These are phyloP conservation scores for Polyodon spathula DNA, from an alignment of 2,113 vertebrate genomes.

Conservation along the genomic window DNA sequence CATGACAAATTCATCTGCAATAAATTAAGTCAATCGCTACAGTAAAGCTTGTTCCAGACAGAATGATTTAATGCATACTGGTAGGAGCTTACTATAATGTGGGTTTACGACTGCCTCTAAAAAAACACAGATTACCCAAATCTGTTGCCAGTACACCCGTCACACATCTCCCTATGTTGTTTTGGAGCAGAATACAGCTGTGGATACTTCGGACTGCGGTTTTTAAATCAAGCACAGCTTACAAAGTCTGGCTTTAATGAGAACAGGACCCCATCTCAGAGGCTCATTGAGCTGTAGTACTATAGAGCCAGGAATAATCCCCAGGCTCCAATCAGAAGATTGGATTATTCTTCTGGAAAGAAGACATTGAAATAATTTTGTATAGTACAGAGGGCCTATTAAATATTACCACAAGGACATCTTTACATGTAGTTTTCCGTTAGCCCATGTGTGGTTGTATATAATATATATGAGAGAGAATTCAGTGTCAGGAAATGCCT, in stretches of 20 bases:
- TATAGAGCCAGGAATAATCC: slow-evolving; percentile 1
- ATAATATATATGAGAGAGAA: too few relatives aligned
- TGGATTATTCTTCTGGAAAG: neutral
- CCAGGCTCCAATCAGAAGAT: neutral
- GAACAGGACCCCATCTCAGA: neutral
- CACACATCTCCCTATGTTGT: neutral
- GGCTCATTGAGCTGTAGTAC: neutral
- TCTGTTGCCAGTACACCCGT: neutral
- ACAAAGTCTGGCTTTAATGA: neutral
- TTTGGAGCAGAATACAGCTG: neutral
- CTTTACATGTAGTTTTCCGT: neutral
- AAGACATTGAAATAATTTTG: neutral
- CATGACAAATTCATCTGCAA: slow-evolving; percentile 4
- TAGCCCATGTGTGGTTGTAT: neutral
- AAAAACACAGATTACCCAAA: neutral
- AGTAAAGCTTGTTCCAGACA: slow-evolving; percentile 3
- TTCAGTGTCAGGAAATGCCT: too few relatives aligned
- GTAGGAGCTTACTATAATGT: neutral
- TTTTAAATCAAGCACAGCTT: neutral
- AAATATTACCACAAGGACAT: neutral
- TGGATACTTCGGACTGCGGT: neutral
- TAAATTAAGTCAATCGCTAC: slow-evolving; percentile 7
- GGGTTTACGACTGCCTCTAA: neutral
- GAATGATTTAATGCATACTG: slow-evolving; percentile 9
- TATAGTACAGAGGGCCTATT: neutral